Base-by-base conservation (phyloP, 2,888 invertebrate genomes). In the Salticus scenicus region DNA sequence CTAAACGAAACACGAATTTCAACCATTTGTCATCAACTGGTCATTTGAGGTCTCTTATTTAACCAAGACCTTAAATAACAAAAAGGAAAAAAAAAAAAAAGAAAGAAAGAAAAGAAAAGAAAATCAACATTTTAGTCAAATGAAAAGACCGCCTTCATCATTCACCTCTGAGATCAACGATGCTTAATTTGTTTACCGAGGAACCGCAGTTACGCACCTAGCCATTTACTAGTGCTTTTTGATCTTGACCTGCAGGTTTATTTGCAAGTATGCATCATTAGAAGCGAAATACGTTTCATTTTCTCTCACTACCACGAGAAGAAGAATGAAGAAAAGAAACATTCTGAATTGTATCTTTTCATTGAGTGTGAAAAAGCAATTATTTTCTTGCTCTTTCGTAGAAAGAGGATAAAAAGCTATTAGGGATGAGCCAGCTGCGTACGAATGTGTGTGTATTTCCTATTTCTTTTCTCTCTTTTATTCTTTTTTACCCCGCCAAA, bases 231-330 rank as follows among this genome's bases (percentile, higher is more conserved):
- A 57, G 24, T 1, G 2, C 47, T 47, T n/a, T 17, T 2, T 47
- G 57, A 57, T 57, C 57, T 57, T 57, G 57, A 57, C 20, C 57
- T 57, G 24, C 20, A 20, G 24, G 57, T 47, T 47, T 47, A 47
- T 17, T 47, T 47, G 42, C 7, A 17, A 47, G 17, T 14, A 47
- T 47, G 42, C 42, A 47, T 47, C 42, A 47, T 47, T 47, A 47
- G 10, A 17, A 17, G 17, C 14, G 17, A 12, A 47, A 47, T 12
- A 17, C 10, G 1, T 10, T 14, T 17, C 17, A 2, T 17, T 17
- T 47, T 47, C 42, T 47, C 10, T 47, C 37, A 37, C 10, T 47
- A 47, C 42, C 17, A 2, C 1, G 2, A 17, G 10, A 8, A 8
- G 5, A 37, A 47, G 17, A 10, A 14, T 47, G 42, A 17, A 17